phyloP scores from a whole-genome alignment of 2,888 invertebrate species.

The Euzetes globulus region DNA sequence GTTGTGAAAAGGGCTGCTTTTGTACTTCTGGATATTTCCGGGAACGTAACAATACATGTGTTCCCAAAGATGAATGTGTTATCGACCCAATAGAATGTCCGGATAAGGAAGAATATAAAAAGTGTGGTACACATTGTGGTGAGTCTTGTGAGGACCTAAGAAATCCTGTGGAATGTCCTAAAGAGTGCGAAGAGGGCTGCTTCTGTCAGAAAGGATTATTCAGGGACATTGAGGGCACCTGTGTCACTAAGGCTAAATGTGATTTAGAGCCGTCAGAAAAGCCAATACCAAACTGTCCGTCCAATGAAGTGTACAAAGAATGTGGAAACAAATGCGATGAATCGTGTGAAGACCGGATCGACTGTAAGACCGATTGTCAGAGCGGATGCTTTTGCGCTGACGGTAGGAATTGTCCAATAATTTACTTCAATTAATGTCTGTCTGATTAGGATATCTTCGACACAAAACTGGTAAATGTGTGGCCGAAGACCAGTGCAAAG shows the following conservation, averaged over 20 bases:
- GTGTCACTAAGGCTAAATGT: not conserved
- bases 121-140: not conserved
- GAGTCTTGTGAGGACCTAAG: not conserved
- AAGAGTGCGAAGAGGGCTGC: not conserved
- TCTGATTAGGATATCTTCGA: not conserved
- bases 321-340: not conserved
- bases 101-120: not conserved
- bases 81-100: not conserved
- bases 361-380: not conserved
- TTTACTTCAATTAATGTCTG: not conserved
- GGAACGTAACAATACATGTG: not conserved
- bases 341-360: not conserved
- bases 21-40: not conserved
- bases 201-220: not conserved
- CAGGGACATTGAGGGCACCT: not conserved
- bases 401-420: not conserved
- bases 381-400: not conserved
- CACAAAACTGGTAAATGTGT: not conserved
- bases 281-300: not conserved
- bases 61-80: not conserved
- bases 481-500: not conserved
- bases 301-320: not conserved
- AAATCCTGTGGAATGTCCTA: not conserved
- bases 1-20: not conserved
- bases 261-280: not conserved